Percentiles rank a stretch among this genome's conserved stretches.
Conservation (phyloP, 2,888 invertebrate species). For the Isotomurus palustris region DNA sequence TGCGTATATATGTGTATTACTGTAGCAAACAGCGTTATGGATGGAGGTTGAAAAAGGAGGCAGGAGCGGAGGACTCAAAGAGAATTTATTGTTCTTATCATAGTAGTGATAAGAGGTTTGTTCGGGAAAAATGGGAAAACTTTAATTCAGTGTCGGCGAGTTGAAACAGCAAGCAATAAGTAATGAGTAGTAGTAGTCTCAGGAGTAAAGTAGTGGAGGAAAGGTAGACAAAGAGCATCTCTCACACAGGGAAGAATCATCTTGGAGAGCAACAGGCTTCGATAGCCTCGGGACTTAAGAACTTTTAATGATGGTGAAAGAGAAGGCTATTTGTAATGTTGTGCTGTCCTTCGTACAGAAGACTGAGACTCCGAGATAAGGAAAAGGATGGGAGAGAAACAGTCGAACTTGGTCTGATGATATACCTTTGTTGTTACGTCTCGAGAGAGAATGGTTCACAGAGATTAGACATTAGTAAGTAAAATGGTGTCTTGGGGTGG, state of each 20-base stretch:
- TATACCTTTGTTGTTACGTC: too few species aligned
- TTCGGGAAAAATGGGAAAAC: slow-evolving; percentile 44
- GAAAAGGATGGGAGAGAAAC: too few species aligned
- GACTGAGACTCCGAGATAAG: too few species aligned
- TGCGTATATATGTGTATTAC: background rate
- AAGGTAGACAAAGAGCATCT: slow-evolving; percentile 3
- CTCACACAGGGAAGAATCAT: too few species aligned
- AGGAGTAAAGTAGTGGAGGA: too few species aligned
- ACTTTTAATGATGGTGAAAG: background rate
- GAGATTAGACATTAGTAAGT: too few species aligned
- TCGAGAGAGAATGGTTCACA: too few species aligned
- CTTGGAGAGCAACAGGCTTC: background rate
- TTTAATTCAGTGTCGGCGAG: slow-evolving; percentile 37
- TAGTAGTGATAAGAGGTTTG: slow-evolving; percentile 46
- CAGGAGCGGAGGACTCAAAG: slow-evolving; percentile 44
- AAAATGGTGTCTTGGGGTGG: too few species aligned
- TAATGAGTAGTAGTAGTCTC: too few species aligned
- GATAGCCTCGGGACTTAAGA: slow-evolving; percentile 4
- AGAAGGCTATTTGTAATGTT: slow-evolving; percentile 4
- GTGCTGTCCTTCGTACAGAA: background rate
- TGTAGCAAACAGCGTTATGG: background rate
- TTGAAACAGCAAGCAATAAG: too few species aligned
- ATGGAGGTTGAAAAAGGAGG: background rate
- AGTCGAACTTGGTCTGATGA: too few species aligned
- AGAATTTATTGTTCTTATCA: slow-evolving; percentile 47